Evolutionary conservation across 2,797 vertebrate genomes (phyloP).

Genomic region (Echiichthys vipera): DNA sequence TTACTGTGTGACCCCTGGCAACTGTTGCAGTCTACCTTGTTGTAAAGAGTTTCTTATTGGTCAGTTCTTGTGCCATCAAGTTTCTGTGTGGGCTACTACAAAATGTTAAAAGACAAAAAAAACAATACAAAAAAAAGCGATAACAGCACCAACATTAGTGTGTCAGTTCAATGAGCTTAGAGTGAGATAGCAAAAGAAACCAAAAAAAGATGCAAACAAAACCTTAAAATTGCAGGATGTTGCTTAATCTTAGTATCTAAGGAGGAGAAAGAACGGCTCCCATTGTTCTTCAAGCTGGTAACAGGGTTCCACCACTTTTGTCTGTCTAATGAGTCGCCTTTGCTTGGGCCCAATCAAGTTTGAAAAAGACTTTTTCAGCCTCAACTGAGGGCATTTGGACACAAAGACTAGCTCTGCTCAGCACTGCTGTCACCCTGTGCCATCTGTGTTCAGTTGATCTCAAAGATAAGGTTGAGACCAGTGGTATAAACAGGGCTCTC

Average conservation of each 20-base stretch:
- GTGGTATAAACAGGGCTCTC: constrained; percentile 59
- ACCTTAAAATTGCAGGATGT: constrained; percentile 75
- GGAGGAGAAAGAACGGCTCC: constrained; percentile 58
- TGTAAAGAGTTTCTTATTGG: constrained; percentile 91
- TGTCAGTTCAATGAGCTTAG: constrained; percentile 87
- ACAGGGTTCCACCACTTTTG: constrained; percentile 65
- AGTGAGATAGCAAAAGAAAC: constrained; percentile 88
- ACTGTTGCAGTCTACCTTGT: constrained; percentile 90
- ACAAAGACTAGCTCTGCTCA: constrained; percentile 69
- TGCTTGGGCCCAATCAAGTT: constrained; percentile 51
- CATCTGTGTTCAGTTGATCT: constrained; percentile 76
- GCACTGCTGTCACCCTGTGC: constrained; percentile 61
- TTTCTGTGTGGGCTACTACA: constrained; percentile 89
- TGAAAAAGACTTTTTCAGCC: constrained; percentile 56
- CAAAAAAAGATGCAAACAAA: constrained; percentile 83
- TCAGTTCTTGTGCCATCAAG: constrained; percentile 90
- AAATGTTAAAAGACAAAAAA: constrained; percentile 75
- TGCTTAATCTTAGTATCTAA: constrained; percentile 79
- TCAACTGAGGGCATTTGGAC: constrained; percentile 54
- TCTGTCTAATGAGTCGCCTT: constrained; percentile 55
- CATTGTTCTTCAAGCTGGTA: constrained; percentile 59
- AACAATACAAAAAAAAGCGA: constrained; percentile 66
- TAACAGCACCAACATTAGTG: constrained; percentile 87
- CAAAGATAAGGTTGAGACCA: constrained; percentile 60
- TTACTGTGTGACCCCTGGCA: constrained; percentile 88